Evolutionary conservation across 2,797 vertebrate genomes (phyloP).

Genomic region (Poecilia gillii): DNA sequence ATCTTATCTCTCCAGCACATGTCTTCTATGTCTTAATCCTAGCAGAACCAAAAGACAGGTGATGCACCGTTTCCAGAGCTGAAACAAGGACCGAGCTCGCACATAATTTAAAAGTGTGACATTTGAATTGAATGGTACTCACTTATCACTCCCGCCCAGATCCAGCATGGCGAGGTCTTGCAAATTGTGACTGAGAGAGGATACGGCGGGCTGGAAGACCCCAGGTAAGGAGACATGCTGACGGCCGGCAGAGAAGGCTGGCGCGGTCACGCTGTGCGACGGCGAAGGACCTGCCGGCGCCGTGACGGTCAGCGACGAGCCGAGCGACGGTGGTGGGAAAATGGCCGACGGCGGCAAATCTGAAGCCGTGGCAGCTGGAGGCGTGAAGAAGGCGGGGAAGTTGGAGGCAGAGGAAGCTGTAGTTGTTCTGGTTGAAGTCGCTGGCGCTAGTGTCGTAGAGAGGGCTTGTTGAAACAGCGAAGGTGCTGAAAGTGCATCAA

Average conservation of each 20-base stretch:
- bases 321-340: slow-evolving; percentile 31
- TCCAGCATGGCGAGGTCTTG: slow-evolving; percentile 84
- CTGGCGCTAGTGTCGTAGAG: slow-evolving; percentile 11
- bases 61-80: not conserved
- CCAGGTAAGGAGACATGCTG: slow-evolving; percentile 19
- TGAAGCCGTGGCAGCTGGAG: slow-evolving; percentile 16
- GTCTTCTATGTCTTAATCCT: not conserved
- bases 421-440: slow-evolving; percentile 21
- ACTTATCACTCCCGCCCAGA: slow-evolving; percentile 86
- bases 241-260: not conserved
- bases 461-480: slow-evolving; percentile 62
- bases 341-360: slow-evolving; percentile 6
- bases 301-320: slow-evolving; percentile 6
- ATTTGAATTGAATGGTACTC: slow-evolving; percentile 28
- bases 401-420: slow-evolving; percentile 20
- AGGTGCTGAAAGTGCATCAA: slow-evolving; percentile 67
- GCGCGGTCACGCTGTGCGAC: slow-evolving; percentile 11
- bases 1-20: not conserved
- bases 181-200: slow-evolving; percentile 59
- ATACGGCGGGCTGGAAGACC: slow-evolving; percentile 16
- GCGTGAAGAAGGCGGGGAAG: slow-evolving; percentile 22
- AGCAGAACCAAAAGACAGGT: not conserved
- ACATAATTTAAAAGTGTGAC: not conserved
- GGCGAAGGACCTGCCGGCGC: slow-evolving; percentile 19
- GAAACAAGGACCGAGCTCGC: not conserved